These are phyloP conservation scores for Bos indicus DNA, from an alignment of 2,113 vertebrate species.

Conservation along the genomic window DNA sequence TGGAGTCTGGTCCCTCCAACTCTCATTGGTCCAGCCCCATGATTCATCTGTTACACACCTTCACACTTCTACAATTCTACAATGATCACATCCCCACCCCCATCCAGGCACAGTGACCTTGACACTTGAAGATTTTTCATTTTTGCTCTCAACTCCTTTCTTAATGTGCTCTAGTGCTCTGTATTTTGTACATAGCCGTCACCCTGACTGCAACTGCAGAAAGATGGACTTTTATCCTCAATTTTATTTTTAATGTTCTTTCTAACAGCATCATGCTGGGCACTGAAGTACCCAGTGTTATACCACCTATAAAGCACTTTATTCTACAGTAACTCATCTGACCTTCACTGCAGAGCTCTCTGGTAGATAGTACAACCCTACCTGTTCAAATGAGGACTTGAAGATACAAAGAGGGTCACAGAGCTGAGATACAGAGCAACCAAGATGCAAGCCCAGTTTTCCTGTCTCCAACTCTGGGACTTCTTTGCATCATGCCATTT, in stretches of 20 bases:
- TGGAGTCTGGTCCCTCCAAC: neutral
- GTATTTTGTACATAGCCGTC: neutral
- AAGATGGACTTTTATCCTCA: constrained; percentile 19
- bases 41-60: neutral
- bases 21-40: neutral
- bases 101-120: neutral
- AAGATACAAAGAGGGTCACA: neutral
- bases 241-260: constrained; percentile 4
- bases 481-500: constrained; percentile 1
- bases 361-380: neutral
- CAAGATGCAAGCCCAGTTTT: constrained; percentile 10
- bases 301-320: neutral
- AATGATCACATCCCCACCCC: neutral
- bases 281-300: neutral
- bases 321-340: neutral
- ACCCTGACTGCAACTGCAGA: neutral
- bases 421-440: neutral
- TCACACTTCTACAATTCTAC: neutral
- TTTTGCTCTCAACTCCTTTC: neutral
- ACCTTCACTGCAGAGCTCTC: neutral
- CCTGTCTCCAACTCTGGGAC: neutral
- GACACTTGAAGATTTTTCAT: neutral
- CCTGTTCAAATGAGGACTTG: neutral
- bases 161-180: neutral
- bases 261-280: neutral